phyloP scores from a whole-genome alignment of 2,888 invertebrate species.

The Cryptus viduatorius region DNA sequence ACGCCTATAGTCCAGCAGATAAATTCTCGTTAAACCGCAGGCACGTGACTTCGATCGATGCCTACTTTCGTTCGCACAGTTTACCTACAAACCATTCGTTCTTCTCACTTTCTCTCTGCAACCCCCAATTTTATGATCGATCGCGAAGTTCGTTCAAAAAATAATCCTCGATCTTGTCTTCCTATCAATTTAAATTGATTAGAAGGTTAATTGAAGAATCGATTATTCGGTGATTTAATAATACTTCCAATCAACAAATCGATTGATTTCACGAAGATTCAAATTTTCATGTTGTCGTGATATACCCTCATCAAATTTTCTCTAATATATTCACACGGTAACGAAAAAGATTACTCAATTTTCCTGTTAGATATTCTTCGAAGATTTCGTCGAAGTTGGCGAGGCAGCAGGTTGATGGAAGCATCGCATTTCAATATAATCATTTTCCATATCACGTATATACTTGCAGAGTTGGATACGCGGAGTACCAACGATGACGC shows the following conservation, averaged over 20 bases:
- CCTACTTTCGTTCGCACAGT: no score
- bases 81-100: no score
- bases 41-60: no score
- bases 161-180: no score
- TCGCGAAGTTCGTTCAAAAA: no score
- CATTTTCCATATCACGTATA: slow-evolving; percentile 37
- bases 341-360: slow-evolving; percentile 25
- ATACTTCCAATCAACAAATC: no score
- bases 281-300: neutral
- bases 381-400: slow-evolving; percentile 5
- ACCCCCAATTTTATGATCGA: no score
- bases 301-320: slow-evolving; percentile 14
- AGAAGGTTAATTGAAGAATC: no score
- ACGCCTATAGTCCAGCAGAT: neutral
- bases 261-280: neutral
- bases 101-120: no score
- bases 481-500: neutral
- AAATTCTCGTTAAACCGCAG: neutral
- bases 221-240: no score
- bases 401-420: neutral
- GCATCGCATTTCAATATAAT: slow-evolving; percentile 57
- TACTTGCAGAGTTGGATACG: neutral
- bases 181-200: no score
- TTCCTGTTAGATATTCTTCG: neutral
- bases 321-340: neutral